A percentile compares a stretch with the other conserved stretches of the same genome.
phyloP scores from a whole-genome alignment of 2,113 vertebrate genomes.

The Entosphenus tridentatus region DNA sequence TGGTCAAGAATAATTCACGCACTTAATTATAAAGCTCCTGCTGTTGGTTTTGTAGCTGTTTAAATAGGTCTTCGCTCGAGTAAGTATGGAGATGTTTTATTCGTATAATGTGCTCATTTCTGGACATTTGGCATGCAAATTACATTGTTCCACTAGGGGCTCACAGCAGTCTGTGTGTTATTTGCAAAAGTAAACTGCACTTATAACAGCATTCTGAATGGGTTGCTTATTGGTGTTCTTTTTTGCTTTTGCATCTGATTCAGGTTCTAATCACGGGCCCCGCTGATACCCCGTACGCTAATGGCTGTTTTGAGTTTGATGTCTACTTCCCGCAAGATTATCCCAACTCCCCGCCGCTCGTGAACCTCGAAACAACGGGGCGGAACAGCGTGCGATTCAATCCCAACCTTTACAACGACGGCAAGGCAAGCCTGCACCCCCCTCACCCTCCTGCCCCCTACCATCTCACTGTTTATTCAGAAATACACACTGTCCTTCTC shows the following conservation, averaged over 20 bases:
- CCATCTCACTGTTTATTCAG: too few relatives aligned
- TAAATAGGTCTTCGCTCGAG: too few relatives aligned
- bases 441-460: too few relatives aligned
- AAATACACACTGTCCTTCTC: too few relatives aligned
- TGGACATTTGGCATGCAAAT: too few relatives aligned
- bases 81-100: too few relatives aligned
- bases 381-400: constrained; percentile 94
- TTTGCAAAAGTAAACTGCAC: neutral
- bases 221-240: neutral
- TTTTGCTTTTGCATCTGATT: neutral
- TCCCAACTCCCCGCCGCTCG: constrained; percentile 85
- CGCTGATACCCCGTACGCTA: constrained; percentile 83
- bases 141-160: too few relatives aligned
- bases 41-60: too few relatives aligned
- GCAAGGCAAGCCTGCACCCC: constrained; percentile 39
- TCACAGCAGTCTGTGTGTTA: neutral
- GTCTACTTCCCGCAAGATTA: constrained; percentile 99
- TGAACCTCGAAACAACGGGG: constrained; percentile 92
- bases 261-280: constrained; percentile 94
- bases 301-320: constrained; percentile 95
- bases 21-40: too few relatives aligned
- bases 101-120: too few relatives aligned
- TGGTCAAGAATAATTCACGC: too few relatives aligned
- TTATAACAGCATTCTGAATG: neutral
- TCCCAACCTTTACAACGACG: constrained; percentile 96